These are phyloP conservation scores for Actinemys pallida DNA, from an alignment of 2,113 vertebrate species.

Conservation along the genomic window DNA sequence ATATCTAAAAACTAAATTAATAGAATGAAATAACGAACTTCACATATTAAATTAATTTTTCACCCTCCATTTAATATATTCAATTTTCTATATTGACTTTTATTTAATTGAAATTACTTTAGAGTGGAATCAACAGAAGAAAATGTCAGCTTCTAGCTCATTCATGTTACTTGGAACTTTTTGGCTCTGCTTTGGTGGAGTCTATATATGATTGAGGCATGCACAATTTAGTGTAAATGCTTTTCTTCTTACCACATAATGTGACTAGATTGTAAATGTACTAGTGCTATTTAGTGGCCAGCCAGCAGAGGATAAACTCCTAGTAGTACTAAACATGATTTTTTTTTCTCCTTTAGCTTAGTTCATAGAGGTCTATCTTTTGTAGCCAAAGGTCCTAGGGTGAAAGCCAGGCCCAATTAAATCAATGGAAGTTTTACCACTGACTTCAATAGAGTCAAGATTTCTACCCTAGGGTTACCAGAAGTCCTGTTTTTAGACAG, in stretches of 20 bases:
- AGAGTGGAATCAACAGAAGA: neutral
- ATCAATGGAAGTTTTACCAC: neutral
- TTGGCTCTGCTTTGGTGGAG: neutral
- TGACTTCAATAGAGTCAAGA: neutral
- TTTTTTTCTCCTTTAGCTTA: neutral
- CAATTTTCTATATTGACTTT: neutral
- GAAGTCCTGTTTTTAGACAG: neutral
- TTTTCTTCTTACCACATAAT: neutral
- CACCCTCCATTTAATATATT: neutral
- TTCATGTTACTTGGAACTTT: neutral
- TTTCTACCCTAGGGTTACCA: neutral
- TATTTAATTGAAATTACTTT: neutral
- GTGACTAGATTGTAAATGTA: neutral
- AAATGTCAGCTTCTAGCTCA: neutral
- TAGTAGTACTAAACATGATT: rapidly evolving
- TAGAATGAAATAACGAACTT: neutral
- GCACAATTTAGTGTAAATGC: neutral
- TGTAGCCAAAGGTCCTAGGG: neutral
- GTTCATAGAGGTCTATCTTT: neutral
- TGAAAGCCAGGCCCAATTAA: neutral
- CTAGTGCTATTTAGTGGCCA: neutral
- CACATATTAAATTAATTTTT: neutral
- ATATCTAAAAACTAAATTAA: neutral
- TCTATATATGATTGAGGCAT: neutral
- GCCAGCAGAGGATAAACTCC: neutral